phyloP scores from a whole-genome alignment of 2,797 vertebrate genomes.

The Sternotherus odoratus region DNA sequence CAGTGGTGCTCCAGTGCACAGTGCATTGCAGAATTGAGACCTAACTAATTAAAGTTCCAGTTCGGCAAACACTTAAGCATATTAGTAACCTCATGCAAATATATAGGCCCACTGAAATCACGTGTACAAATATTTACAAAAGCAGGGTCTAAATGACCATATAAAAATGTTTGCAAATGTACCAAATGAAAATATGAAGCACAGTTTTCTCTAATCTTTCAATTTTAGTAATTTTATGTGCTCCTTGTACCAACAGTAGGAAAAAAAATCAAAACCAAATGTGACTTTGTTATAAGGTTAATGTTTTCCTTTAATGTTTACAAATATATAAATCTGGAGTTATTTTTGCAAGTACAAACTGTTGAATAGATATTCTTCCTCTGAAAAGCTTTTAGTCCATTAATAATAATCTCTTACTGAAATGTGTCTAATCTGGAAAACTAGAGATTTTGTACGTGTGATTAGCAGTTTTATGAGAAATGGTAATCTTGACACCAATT shows the following conservation, averaged over 20 bases:
- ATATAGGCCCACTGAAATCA: background rate
- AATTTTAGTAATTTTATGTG: background rate
- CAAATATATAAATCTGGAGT: background rate
- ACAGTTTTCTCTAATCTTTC: background rate
- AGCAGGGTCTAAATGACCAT: background rate
- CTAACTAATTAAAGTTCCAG: background rate
- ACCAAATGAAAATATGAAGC: background rate
- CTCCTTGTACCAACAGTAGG: background rate
- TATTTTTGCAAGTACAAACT: background rate
- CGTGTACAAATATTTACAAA: background rate
- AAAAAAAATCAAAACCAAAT: background rate
- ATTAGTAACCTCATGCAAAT: background rate
- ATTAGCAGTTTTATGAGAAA: background rate
- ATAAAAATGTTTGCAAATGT: background rate
- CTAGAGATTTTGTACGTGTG: background rate
- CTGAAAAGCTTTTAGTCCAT: background rate
- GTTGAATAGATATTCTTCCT: background rate
- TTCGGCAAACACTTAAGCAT: background rate
- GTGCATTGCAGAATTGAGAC: background rate
- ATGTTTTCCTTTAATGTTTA: background rate
- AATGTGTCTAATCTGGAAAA: background rate
- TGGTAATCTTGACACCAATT: background rate
- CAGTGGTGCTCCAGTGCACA: background rate
- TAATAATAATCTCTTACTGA: background rate
- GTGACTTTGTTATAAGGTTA: background rate